Evolutionary conservation across 2,797 vertebrate species (phyloP), one percentile per base, ranked within the genome.

Genomic region (Dromococcyx pavoninus): DNA sequence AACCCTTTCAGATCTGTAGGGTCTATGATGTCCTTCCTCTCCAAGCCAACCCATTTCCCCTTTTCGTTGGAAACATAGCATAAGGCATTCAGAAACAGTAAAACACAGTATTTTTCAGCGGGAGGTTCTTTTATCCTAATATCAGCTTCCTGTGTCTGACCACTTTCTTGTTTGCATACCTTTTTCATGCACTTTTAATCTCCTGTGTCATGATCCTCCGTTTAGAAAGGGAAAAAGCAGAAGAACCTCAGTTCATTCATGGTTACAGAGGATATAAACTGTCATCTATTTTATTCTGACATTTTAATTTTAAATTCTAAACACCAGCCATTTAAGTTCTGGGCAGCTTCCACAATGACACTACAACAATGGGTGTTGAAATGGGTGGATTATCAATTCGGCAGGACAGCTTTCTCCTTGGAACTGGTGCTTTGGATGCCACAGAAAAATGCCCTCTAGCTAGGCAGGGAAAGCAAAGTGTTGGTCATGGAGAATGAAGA

Each of bases 31-130:
- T 17, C 28, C 25, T 91, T 41, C 44, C 18, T 81, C 50, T 85
- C 74, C 88, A 91, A 86, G 65, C 25, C 69, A 80, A 95, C 96
- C 54, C 39, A 58, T 70, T 90, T 81, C 21, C 24, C n/a, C 22
- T 74, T 89, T 95, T 94, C 85, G 88, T 91, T 96, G 83, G 96
- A 97, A 94, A 39, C 61, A 65, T 71, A 84, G 41, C 32, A 85
- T 64, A 95, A 94, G 46, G 25, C 69, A 87, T 95, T 86, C 65
- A 85, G 62, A 93, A 93, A 92, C 61, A 60, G n/a, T 82, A 87
- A 96, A 94, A 15, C 35, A 61, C 53, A 85, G 24, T 74, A 50
- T 77, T 96, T 94, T 95, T 73, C 79, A 87, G 14, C 48, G 86
- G 53, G 37, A 94, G 74, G 44, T 64, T 89, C 70, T 96, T 96